Evolutionary conservation across 1,140 invertebrate species (phyloP), one percentile per base, ranked within the genome.

Genomic region (Octopus bimaculoides): DNA sequence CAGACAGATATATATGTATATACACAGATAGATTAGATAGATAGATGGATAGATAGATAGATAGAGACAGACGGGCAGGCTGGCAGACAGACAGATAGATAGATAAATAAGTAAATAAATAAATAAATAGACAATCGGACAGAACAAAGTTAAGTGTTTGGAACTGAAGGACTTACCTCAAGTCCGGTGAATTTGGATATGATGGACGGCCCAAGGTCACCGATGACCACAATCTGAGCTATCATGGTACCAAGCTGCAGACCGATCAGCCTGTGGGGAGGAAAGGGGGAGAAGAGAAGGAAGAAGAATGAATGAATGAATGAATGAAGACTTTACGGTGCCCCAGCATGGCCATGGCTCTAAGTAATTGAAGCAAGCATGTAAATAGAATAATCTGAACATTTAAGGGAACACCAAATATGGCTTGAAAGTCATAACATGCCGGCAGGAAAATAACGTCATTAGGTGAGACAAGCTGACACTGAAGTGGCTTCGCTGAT

Each of bases 171-270:
- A 77, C 80, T 77, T 82, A 91, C 91, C 84, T 90, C 92, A 26
- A 96, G 91, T 69, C 93, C 92, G 75, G 96, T 92, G 77, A 96
- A 91, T 89, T 97, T 95, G 2, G 94, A 92, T 71, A 98, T 91
- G 82, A 99, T 96, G 84, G 94, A 93, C 80, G 97, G 97, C 14
- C 96, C 96, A 52, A 99, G 91, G 89, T 99, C 97, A 6, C 97
- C 97, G 81, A 99, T 95, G 12, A 99, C 96, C n/a, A 99, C 97
- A 91, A 98, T 97, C 88, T 97, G 99, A 9, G 97, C 97, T 79
- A 99, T 95, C 85, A 96, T 96, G 0, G 97, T 98, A 10, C 97
- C 97, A 87, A 98, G 92, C 75, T 98, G 91, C 87, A 98, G 97
- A 5, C 97, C 96, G 86, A 99, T 97, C 79, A 98, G 96, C 84